Conservation (phyloP, 2,113 vertebrate genomes). For the Chaetorhynchus papuensis region DNA sequence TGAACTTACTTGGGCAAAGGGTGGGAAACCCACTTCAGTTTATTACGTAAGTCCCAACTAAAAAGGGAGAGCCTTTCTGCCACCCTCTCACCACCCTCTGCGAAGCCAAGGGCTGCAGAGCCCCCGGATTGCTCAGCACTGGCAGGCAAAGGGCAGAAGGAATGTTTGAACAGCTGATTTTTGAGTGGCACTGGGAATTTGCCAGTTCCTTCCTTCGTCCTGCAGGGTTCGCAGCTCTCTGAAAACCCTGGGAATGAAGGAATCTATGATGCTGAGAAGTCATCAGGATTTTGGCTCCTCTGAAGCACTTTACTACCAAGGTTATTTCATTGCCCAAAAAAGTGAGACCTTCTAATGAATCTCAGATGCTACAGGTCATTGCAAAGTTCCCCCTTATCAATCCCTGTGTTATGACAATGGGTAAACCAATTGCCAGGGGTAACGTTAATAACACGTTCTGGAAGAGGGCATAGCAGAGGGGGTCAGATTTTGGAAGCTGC, state of each 20-base stretch:
- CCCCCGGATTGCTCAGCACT: background rate
- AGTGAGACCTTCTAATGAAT: background rate
- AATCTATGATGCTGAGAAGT: background rate
- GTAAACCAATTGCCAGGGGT: background rate
- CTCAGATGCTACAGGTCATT: background rate
- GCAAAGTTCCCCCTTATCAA: background rate
- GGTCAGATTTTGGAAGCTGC: background rate
- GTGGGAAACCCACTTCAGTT: background rate
- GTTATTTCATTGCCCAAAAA: background rate
- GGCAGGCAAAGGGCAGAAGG: background rate
- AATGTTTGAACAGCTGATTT: background rate
- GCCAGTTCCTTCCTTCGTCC: background rate
- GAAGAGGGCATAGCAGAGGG: background rate
- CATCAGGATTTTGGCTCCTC: background rate
- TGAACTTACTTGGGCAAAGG: background rate
- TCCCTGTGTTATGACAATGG: background rate
- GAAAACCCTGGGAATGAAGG: background rate
- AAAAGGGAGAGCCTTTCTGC: background rate
- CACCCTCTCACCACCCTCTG: background rate
- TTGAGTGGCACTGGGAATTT: background rate
- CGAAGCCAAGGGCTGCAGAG: background rate
- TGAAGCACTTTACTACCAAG: background rate
- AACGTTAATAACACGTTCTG: background rate
- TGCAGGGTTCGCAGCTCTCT: background rate
- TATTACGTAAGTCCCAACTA: accelerated